These are phyloP conservation scores for Malurus alboscapulatus DNA, from an alignment of 2,113 vertebrate species.

Conservation along the genomic window DNA sequence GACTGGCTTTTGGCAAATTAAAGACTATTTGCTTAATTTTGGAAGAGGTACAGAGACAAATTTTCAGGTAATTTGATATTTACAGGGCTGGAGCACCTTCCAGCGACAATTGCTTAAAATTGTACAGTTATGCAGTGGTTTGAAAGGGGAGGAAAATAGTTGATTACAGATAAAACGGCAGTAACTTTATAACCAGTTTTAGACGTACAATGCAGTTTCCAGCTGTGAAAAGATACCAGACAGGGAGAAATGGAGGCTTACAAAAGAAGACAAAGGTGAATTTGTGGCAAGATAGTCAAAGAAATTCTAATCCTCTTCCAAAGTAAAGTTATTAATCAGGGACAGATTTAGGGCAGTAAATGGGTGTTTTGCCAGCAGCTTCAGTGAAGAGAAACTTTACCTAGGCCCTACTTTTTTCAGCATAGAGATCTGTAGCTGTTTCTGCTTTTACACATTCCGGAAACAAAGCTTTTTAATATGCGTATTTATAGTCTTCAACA, in stretches of 20 bases:
- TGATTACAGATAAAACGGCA: not conserved
- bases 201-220: not conserved
- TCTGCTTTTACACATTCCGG: not conserved
- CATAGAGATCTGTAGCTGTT: not conserved
- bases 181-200: not conserved
- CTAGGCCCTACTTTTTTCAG: not conserved
- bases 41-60: not conserved
- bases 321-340: not conserved
- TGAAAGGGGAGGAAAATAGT: not conserved
- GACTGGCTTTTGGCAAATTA: not conserved
- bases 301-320: not conserved
- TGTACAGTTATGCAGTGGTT: not conserved
- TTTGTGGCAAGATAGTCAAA: not conserved
- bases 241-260: not conserved
- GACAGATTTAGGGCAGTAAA: not conserved
- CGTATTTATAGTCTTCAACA: not conserved
- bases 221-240: not conserved
- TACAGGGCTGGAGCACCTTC: slow-evolving; percentile 6
- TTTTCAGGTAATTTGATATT: slow-evolving; percentile 5
- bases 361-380: not conserved
- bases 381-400: not conserved
- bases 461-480: slow-evolving; percentile 42
- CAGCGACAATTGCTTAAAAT: not conserved
- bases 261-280: not conserved
- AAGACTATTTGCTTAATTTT: slow-evolving; percentile 16